Evolutionary conservation across 2,888 invertebrate genomes (phyloP).

Genomic region (Conistra vaccinii): DNA sequence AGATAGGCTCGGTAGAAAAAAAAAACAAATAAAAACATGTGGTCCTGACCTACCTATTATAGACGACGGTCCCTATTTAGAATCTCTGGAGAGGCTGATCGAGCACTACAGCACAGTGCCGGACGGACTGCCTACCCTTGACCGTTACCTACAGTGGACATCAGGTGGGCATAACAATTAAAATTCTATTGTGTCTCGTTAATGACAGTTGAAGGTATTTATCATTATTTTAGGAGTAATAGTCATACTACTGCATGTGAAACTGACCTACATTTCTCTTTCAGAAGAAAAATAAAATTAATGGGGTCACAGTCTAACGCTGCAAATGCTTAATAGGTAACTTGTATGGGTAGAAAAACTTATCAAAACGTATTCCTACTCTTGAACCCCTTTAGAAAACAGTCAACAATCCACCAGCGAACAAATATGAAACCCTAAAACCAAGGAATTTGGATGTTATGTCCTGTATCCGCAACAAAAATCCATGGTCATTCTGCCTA

Average conservation of each 20-base stretch:
- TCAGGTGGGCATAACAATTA: no score
- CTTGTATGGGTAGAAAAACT: no score
- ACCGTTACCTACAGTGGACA: no score
- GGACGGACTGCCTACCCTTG: constrained; percentile 96
- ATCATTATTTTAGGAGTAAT: background rate
- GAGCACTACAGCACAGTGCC: constrained; percentile 96
- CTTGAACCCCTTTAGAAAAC: background rate
- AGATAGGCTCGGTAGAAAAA: background rate
- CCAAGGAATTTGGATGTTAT: background rate
- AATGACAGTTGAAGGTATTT: no score
- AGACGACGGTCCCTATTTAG: constrained; percentile 97
- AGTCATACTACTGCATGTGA: background rate
- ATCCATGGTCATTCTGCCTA: no score
- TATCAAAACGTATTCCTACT: background rate
- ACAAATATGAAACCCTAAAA: background rate
- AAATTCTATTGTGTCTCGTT: no score
- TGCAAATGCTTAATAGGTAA: background rate
- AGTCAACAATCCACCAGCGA: no score
- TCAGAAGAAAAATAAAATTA: background rate
- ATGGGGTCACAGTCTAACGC: background rate
- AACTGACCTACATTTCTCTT: background rate
- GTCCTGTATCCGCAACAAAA: no score
- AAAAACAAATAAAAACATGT: background rate
- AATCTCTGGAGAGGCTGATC: constrained; percentile 96
- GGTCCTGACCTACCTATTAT: constrained; percentile 86